Conservation (phyloP, 2,113 vertebrate species). For the Oxyruncus cristatus region DNA sequence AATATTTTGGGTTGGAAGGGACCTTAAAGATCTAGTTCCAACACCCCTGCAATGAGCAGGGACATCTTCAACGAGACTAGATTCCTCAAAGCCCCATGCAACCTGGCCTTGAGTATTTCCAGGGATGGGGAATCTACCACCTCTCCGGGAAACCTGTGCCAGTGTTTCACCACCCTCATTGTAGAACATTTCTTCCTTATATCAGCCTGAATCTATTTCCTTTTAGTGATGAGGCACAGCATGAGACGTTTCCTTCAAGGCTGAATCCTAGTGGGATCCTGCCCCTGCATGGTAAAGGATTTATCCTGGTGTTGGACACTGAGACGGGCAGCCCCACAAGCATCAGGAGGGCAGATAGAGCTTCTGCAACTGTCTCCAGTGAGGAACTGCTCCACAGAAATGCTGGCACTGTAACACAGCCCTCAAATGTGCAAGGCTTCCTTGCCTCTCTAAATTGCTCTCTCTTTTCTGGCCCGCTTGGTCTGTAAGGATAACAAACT, state of each 20-base stretch:
- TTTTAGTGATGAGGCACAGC: not conserved
- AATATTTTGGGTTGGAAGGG: not conserved
- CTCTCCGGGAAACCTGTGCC: not conserved
- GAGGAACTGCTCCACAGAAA: not conserved
- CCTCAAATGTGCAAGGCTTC: not conserved
- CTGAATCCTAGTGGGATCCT: not conserved
- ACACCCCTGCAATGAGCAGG: not conserved
- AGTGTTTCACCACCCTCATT: not conserved
- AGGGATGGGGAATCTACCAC: not conserved
- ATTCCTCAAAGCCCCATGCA: not conserved
- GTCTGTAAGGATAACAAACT: not conserved
- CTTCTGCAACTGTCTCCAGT: not conserved
- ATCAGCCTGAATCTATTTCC: not conserved
- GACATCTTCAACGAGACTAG: not conserved
- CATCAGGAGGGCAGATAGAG: not conserved
- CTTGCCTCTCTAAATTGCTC: not conserved
- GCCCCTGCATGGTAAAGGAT: not conserved
- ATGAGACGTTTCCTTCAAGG: not conserved
- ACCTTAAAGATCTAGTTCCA: not conserved
- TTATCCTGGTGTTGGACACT: not conserved
- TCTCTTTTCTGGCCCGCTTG: not conserved
- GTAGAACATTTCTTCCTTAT: not conserved
- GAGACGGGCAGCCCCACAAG: rapidly evolving
- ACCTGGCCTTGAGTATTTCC: not conserved
- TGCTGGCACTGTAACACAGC: rapidly evolving